A percentile compares a stretch with the other conserved stretches of the same genome.
Evolutionary conservation across 2,888 invertebrate genomes (phyloP).

Genomic region (Saturnia pavonia): DNA sequence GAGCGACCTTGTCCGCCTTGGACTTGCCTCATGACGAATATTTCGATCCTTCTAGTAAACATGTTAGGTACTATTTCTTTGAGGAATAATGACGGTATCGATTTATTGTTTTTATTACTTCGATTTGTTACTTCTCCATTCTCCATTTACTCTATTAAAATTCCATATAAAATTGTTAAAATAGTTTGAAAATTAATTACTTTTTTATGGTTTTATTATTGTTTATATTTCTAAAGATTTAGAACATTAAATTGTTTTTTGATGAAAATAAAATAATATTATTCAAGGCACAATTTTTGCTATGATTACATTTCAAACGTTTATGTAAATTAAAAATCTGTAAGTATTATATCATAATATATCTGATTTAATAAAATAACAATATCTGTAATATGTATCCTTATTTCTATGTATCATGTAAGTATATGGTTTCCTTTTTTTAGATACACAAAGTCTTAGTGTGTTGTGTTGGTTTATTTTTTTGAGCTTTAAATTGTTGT

Average conservation of each 20-base stretch:
- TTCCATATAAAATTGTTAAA: background rate
- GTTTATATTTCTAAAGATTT: background rate
- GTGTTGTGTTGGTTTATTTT: too few relatives aligned
- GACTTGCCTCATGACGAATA: slow-evolving; percentile 76
- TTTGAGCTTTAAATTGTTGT: too few relatives aligned
- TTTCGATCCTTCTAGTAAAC: slow-evolving; percentile 66
- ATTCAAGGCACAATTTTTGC: background rate
- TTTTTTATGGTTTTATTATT: background rate
- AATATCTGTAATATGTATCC: too few relatives aligned
- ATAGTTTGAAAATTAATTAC: background rate
- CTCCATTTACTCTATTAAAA: background rate
- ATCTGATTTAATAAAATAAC: background rate
- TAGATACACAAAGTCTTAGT: too few relatives aligned
- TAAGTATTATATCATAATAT: background rate
- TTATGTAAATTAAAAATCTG: background rate
- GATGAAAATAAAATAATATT: background rate
- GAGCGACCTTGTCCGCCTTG: slow-evolving; percentile 68
- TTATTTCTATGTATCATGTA: too few relatives aligned
- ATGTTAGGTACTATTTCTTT: slow-evolving; percentile 71
- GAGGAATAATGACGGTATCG: slow-evolving; percentile 45
- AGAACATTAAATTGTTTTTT: background rate
- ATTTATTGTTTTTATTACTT: background rate
- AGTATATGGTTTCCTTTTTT: background rate
- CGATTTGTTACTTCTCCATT: background rate
- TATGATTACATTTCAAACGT: background rate